Evolutionary conservation across 2,113 vertebrate species (phyloP).

Genomic region (Dicerorhinus sumatrensis): DNA sequence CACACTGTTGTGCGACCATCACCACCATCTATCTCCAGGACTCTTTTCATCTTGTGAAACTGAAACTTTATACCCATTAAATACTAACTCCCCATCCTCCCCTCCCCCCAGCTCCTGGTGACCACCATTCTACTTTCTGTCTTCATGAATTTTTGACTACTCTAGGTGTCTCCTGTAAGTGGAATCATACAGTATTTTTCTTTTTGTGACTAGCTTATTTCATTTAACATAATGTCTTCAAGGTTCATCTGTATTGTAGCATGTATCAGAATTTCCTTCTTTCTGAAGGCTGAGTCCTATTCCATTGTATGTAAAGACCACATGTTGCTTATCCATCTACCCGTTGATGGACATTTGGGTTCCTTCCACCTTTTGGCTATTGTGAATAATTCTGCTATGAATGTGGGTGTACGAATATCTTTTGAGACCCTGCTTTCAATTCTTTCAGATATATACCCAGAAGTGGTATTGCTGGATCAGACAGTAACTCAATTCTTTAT

Average conservation of each 20-base stretch:
- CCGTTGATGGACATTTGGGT: neutral
- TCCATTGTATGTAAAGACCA: neutral
- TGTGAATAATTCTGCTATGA: neutral
- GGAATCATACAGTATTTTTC: neutral
- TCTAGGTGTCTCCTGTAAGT: neutral
- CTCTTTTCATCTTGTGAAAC: neutral
- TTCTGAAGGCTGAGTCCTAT: neutral
- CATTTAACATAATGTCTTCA: neutral
- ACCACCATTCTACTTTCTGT: neutral
- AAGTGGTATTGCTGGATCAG: neutral
- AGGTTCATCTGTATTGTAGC: neutral
- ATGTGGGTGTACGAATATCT: neutral
- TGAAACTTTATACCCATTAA: neutral
- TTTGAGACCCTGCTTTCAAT: neutral
- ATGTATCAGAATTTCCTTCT: neutral
- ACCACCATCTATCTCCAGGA: neutral
- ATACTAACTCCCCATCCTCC: neutral
- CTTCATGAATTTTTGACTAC: neutral
- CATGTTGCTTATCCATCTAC: neutral
- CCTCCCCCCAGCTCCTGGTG: neutral
- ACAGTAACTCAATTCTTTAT: neutral
- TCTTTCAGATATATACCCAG: neutral
- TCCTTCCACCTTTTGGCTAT: neutral
- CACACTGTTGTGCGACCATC: fast-evolving
- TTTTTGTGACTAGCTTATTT: neutral